Evolutionary conservation across 23 tunicate species (phyloP).

Genomic region (Aplidium turbinatum): DNA sequence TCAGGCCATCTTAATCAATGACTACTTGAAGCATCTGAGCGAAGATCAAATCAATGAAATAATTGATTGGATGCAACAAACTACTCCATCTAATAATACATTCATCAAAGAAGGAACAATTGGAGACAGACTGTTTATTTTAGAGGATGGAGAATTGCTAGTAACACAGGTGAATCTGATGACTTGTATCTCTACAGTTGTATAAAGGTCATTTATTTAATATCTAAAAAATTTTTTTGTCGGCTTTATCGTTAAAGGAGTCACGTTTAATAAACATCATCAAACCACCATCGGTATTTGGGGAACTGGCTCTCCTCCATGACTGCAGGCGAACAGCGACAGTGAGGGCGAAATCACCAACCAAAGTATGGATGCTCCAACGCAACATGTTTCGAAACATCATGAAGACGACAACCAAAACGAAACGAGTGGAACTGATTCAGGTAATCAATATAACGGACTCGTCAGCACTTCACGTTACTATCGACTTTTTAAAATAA

Average conservation of each 20-base stretch:
- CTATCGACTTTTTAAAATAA: too few relatives aligned
- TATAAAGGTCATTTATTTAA: not conserved
- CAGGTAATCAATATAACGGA: too few relatives aligned
- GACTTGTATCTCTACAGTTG: not conserved
- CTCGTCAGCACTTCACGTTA: too few relatives aligned
- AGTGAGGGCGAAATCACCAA: constrained; percentile 68
- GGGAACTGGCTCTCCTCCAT: constrained; percentile 90
- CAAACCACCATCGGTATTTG: constrained; percentile 83
- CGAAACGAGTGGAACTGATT: constrained; percentile 45
- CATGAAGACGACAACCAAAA: constrained; percentile 72
- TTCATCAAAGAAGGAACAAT: constrained; percentile 89
- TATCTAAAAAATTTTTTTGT: not conserved
- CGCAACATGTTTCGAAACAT: constrained; percentile 64
- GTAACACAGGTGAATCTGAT: constrained; percentile 55
- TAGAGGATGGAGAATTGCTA: constrained; percentile 83
- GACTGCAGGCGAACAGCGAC: constrained; percentile 92
- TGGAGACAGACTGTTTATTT: constrained; percentile 90
- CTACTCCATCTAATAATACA: constrained; percentile 50
- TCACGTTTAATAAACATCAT: constrained; percentile 6
- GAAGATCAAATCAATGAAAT: constrained; percentile 75
- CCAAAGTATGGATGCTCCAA: constrained; percentile 83
- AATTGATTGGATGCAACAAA: constrained; percentile 82
- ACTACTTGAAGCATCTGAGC: constrained; percentile 49
- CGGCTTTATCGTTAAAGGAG: not conserved
- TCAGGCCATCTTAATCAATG: constrained; percentile 77